These are phyloP conservation scores for Callimorpha dominula DNA, from an alignment of 2,888 invertebrate species.

Conservation along the genomic window DNA sequence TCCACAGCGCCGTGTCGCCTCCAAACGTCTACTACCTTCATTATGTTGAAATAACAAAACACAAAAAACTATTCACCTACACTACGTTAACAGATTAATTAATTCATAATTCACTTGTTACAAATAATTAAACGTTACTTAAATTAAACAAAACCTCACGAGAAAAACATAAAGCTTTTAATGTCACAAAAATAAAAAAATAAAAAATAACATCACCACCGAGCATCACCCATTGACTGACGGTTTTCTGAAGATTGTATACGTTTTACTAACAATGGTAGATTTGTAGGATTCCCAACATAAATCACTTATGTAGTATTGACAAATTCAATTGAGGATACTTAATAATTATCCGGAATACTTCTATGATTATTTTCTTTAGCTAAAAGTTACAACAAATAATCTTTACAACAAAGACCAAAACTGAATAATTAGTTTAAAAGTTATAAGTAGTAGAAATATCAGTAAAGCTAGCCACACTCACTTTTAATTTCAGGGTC, in stretches of 20 bases:
- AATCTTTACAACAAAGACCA: background rate
- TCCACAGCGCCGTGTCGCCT: conserved; percentile 74
- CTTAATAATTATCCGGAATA: background rate
- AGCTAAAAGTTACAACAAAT: background rate
- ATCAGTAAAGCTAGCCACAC: background rate
- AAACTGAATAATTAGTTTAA: background rate
- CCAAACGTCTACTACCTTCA: conserved; percentile 79
- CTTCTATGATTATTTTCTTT: background rate
- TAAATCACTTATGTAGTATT: background rate
- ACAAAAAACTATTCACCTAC: conserved; percentile 59
- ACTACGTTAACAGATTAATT: conserved; percentile 54
- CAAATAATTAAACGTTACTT: conserved; percentile 53
- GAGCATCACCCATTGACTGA: conserved; percentile 51
- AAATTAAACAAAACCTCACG: conserved; percentile 62
- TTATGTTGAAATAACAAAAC: conserved; percentile 77
- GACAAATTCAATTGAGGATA: background rate
- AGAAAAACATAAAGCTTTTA: conserved; percentile 60
- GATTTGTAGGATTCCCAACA: background rate
- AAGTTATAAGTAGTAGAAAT: background rate
- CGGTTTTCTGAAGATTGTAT: background rate
- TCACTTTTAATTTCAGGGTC: background rate
- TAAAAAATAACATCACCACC: conserved; percentile 61
- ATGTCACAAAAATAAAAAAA: conserved; percentile 68
- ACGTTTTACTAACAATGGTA: conserved; percentile 1
- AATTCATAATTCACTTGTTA: conserved; percentile 50